These are phyloP conservation scores for Tapirus indicus DNA, from an alignment of 2,797 vertebrate genomes.

Conservation along the genomic window DNA sequence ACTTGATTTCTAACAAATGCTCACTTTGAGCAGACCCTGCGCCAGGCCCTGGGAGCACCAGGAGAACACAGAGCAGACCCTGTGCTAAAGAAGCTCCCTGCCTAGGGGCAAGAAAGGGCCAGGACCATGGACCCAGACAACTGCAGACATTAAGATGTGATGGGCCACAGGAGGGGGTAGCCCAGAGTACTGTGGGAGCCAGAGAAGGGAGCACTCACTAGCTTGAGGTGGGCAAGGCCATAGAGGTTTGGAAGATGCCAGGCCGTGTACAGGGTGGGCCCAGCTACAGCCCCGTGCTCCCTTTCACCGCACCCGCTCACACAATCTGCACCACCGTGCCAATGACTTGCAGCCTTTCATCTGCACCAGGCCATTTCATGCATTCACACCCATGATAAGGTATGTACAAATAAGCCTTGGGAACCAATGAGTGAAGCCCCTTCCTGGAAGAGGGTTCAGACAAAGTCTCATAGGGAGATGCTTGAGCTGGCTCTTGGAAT, in stretches of 20 bases:
- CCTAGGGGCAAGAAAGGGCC: background rate
- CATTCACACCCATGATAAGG: background rate
- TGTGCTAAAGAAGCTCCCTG: background rate
- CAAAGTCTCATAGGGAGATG: background rate
- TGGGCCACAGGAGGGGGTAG: background rate
- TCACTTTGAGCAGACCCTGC: background rate
- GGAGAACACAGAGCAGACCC: background rate
- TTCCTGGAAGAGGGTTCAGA: background rate
- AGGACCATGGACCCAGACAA: background rate
- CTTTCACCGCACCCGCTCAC: background rate
- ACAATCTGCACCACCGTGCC: background rate
- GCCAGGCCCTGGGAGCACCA: background rate
- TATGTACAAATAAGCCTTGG: background rate
- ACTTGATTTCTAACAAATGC: background rate
- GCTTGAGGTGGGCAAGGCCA: background rate
- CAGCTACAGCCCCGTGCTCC: background rate
- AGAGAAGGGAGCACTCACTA: background rate
- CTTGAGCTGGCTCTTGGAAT: slow-evolving; percentile 1
- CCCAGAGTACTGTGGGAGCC: background rate
- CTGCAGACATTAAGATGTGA: background rate
- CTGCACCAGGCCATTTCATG: background rate
- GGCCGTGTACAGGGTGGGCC: background rate
- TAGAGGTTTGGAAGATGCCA: background rate
- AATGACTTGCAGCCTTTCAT: background rate
- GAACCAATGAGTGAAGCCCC: background rate